Percentiles rank a stretch among this genome's conserved stretches.
Conservation (phyloP, 1,140 invertebrate species). For the Nasonia longicornis region DNA sequence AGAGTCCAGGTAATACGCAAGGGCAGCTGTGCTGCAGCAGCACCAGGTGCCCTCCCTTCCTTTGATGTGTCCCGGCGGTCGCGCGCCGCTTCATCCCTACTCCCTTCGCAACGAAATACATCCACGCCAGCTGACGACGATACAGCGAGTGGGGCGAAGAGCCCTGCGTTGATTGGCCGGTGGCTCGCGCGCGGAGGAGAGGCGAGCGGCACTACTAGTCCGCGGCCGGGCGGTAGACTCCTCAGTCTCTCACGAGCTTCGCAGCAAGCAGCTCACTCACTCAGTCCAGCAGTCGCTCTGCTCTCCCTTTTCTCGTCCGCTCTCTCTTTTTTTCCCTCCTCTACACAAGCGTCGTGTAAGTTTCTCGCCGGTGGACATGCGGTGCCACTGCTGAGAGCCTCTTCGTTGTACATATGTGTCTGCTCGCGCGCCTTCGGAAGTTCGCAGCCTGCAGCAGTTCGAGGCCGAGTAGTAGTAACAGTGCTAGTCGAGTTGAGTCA, state of each 20-base stretch:
- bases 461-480: conserved; percentile 2
- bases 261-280: conserved; percentile 29
- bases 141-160: not conserved
- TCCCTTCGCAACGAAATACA: too few species aligned
- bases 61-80: conserved; percentile 23
- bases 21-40: conserved; percentile 57
- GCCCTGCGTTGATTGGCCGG: conserved; percentile 55
- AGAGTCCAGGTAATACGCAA: conserved; percentile 56
- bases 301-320: not conserved
- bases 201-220: not conserved
- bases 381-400: not conserved
- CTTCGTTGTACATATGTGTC: conserved; percentile 8
- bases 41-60: conserved; percentile 13
- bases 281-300: conserved; percentile 5
- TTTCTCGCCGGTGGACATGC: not conserved
- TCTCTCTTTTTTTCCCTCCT: not conserved
- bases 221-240: conserved; percentile 50
- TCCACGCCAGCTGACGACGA: not conserved
- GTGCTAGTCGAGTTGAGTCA: not conserved
- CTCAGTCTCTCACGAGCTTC: conserved; percentile 59
- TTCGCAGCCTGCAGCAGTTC: conserved; percentile 13
- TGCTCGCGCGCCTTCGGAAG: conserved; percentile 32
- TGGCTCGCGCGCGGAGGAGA: conserved; percentile 63
- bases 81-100: conserved; percentile 16
- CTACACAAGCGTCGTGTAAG: not conserved